Base-by-base conservation (phyloP, 2,113 vertebrate species). In the Andinoacara biseriatus region DNA sequence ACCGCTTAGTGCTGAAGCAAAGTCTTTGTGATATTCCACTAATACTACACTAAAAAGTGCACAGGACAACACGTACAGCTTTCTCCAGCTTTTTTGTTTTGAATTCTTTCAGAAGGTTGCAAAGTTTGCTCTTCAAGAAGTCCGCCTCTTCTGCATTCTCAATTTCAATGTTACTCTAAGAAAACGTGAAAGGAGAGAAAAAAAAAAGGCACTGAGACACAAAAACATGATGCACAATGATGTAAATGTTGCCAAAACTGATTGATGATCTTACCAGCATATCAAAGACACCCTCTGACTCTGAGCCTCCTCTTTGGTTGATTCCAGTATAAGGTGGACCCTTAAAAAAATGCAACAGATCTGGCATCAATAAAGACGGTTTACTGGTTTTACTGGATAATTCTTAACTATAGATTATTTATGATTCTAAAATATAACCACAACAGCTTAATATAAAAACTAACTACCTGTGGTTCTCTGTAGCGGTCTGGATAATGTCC, bases 101-200 rank as follows among this genome's bases (percentile, higher is more conserved):
- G 76, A 96, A 96, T 84, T 95, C 95, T 84, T 92, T 92, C 43
- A 96, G 80, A 83, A 96, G 90, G 18, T 72, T 46, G 58, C 89
- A 94, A 56, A 96, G 90, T 91, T 94, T 95, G 52, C 86, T 91
- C 88, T 96, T 96, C 9, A 96, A 86, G 83, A 94, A 95, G 35
- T 92, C 89, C 9, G 95, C 95, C 14, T 96, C 94, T 79, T 95
- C 93, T 80, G 86, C 82, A 83, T 93, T 95, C 17, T 95, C 91
- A 65, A 96, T 95, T 88, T 96, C 87, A 80, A 96, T 85, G 40
- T 93, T 91, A 80, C 90, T 94, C 95, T 96, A 74, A 8, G 31
- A 63, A 29, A 46, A 74, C 80, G 29, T 24, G 56, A 79, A 5
- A 29, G 31, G 22, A 2, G 59, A 10, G n/a, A 7, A 22, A 26